Percentiles rank a stretch among this genome's conserved stretches.
Conservation (phyloP, 1,140 invertebrate genomes). For the Bombus balteatus region DNA sequence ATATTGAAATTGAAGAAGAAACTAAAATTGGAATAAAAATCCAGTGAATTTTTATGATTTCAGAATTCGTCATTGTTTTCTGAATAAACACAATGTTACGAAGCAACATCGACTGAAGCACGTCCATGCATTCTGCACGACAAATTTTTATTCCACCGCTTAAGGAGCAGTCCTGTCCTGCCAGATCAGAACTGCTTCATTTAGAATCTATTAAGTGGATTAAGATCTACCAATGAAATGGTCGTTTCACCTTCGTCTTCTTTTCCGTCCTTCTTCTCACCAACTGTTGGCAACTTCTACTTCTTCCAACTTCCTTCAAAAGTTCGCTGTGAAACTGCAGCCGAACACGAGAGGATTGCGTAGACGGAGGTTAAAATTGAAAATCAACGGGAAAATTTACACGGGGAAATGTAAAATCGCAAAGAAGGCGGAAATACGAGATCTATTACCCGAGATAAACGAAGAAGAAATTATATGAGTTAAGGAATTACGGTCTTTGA, state of each 20-base stretch:
- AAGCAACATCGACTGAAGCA: background rate
- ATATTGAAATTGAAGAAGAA: no score
- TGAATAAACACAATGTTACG: constrained; percentile 4
- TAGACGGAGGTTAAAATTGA: constrained; percentile 49
- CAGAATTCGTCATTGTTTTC: background rate
- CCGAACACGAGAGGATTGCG: constrained; percentile 8
- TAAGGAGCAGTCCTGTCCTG: constrained; percentile 61
- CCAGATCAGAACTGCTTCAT: constrained; percentile 72
- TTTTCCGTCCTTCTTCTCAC: constrained; percentile 56
- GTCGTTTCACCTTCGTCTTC: constrained; percentile 55
- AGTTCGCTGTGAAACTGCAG: constrained; percentile 57
- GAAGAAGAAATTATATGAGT: constrained; percentile 16
- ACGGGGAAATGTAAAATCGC: constrained; percentile 47
- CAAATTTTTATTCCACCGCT: constrained; percentile 63
- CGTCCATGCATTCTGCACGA: constrained; percentile 23
- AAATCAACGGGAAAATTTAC: constrained; percentile 66
- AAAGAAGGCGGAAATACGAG: constrained; percentile 27
- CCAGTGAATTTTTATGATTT: background rate
- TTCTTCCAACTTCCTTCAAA: constrained; percentile 64
- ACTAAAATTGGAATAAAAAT: background rate
- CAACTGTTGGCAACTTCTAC: constrained; percentile 65
- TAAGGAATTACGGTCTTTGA: background rate
- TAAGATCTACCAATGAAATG: constrained; percentile 72
- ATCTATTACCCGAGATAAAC: constrained; percentile 32
- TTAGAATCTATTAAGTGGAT: constrained; percentile 77